A percentile compares a stretch with the other conserved stretches of the same genome.
phyloP scores from a whole-genome alignment of 1,140 invertebrate species.

The Theocolax elegans region DNA sequence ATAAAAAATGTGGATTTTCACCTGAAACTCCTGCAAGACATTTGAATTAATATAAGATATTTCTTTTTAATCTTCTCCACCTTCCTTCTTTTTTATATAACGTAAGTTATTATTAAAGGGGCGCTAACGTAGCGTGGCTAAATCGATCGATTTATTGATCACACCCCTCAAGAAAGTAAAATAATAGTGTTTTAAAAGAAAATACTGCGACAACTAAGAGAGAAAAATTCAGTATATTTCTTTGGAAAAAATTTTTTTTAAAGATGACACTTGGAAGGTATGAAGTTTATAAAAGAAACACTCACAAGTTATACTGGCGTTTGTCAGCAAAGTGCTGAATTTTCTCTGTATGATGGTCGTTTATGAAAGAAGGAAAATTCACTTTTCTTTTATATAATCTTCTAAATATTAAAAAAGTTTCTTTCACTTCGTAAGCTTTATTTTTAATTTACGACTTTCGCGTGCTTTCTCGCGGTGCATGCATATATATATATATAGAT shows the following conservation, averaged over 20 bases:
- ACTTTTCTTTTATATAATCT: not conserved
- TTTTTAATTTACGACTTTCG: too few relatives aligned
- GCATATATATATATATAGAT: too few relatives aligned
- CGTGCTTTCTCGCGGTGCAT: too few relatives aligned
- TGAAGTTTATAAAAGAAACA: conserved; percentile 18
- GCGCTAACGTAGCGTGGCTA: not conserved
- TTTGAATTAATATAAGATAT: too few relatives aligned
- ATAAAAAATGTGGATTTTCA: too few relatives aligned
- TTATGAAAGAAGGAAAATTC: not conserved
- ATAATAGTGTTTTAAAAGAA: conserved; percentile 13
- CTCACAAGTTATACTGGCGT: not conserved
- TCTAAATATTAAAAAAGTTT: conserved; percentile 12
- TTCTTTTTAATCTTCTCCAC: too few relatives aligned
- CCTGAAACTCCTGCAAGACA: too few relatives aligned
- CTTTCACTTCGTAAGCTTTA: not conserved
- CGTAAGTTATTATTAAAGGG: not conserved
- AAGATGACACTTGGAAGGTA: conserved; percentile 6
- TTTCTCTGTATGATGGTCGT: not conserved
- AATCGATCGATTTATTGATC: conserved; percentile 9
- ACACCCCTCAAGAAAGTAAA: not conserved
- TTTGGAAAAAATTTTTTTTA: conserved; percentile 12
- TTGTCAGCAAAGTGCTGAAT: conserved; percentile 15
- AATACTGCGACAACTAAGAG: not conserved
- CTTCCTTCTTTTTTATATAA: too few relatives aligned
- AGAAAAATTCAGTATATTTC: conserved; percentile 7